These are phyloP conservation scores for Mus musculus DNA, from an alignment of 2,113 vertebrate species.

Conservation along the genomic window GRCm39 chr3:68756001-68756500, in stretches of 20 bases:
- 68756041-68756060: conserved; percentile 62
- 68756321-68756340: background rate
- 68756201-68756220: conserved; percentile 19
- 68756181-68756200: background rate
- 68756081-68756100: conserved; percentile 52
- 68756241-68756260: background rate
- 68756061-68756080: conserved; percentile 30
- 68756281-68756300: background rate
- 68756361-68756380: background rate
- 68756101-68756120: conserved; percentile 25
- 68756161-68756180: background rate
- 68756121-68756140: conserved; percentile 5
- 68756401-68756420: no score
- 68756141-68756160: background rate
- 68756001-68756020: conserved; percentile 77
- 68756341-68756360: background rate
- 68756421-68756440: no score
- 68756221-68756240: background rate
- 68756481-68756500: conserved; percentile 2
- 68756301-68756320: background rate
- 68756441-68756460: background rate
- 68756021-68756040: conserved; percentile 60
- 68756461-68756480: background rate
- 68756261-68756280: background rate
- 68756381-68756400: no score